Evolutionary conservation across 2,888 invertebrate species (phyloP), one percentile per base, ranked within the genome.

Genomic region (Plutella xylostella): DNA sequence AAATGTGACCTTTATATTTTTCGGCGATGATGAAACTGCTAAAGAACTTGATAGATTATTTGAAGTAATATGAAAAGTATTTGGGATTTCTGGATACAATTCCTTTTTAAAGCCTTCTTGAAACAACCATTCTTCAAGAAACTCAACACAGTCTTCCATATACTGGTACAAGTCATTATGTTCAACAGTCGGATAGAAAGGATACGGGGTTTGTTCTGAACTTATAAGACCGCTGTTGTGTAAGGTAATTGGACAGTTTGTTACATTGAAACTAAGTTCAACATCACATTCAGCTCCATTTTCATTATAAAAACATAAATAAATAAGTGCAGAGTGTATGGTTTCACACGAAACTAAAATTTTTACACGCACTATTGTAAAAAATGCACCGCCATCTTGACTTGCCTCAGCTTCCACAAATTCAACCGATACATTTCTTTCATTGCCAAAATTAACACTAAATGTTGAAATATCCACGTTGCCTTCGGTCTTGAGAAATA

Each of bases 81-180:
- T 77, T 20, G 83, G 83, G 52, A 83, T 76, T 45, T 65, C 61
- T 2, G 83, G 82, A 56, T 63, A 76, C 40, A 83, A 63, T 51
- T 83, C 83, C 58, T 77, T 72, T 42, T 76, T 69, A 56, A 80
- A 83, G 7, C 83, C 83, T 72, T 83, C 82, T 45, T 70, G 70
- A 49, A 72, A 82, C 76, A 83, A 70, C 83, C 83, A 83, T 51
- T 68, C 78, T 52, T 82, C 80, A 35, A 83, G 57, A 59, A 83
- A 83, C 25, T 48, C 49, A 14, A 57, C 57, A 50, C 73, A 69
- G 1, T 37, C 55, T 50, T 69, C 67, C 63, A 79, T 61, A 49
- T 82, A 80, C 15, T 70, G 56, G 51, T 65, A 65, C 15, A 77
- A 55, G 28, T 66, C 53, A 2, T 21, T 48, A 58, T 80, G 69